Conservation (phyloP, 2,888 invertebrate species). For the Pachliopta kotzebuea region DNA sequence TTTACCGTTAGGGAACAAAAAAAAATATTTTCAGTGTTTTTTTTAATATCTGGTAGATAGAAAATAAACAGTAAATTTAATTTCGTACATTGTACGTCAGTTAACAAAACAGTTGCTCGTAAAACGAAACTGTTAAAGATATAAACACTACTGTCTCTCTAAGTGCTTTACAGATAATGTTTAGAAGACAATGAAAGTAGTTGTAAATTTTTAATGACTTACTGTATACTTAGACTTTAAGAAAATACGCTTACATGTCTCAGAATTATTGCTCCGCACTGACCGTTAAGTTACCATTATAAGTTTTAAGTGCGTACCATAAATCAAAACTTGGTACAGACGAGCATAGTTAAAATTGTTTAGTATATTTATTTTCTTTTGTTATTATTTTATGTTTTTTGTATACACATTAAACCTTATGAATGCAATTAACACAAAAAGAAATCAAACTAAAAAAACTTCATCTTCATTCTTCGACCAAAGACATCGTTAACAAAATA, state of each 20-base stretch:
- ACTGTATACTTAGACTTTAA: not conserved
- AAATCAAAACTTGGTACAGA: not conserved
- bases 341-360: too few species aligned
- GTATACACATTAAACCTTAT: too few species aligned
- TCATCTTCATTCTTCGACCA: too few species aligned
- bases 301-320: not conserved
- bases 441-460: too few species aligned
- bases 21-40: too few species aligned
- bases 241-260: not conserved
- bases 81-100: not conserved
- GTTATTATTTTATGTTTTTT: too few species aligned
- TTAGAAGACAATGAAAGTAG: not conserved
- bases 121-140: conserved; percentile 16
- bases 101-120: conserved; percentile 12
- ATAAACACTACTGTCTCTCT: conserved; percentile 18
- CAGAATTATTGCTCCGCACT: not conserved
- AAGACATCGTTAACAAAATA: too few species aligned
- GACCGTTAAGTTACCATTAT: not conserved
- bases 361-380: too few species aligned
- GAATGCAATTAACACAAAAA: too few species aligned
- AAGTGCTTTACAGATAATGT: not conserved
- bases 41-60: too few species aligned
- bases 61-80: too few species aligned
- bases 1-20: too few species aligned
- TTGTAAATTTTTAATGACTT: not conserved